A percentile compares a stretch with the other conserved stretches of the same genome.
Evolutionary conservation across 37 sponge, comb jelly and placozoan genomes (phyloP).

Genomic region (Dysidea cf. avara): DNA sequence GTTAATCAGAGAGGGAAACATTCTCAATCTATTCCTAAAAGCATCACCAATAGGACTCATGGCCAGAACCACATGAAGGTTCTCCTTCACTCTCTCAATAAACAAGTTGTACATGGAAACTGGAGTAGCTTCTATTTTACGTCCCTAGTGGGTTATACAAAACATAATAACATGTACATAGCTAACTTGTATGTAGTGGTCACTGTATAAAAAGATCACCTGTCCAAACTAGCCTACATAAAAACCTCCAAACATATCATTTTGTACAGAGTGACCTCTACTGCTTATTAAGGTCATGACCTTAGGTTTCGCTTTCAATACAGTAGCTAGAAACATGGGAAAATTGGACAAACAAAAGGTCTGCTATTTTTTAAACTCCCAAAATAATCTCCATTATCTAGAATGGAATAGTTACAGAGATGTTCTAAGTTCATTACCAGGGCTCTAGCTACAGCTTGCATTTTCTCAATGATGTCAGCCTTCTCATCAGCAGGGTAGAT

Average conservation of each 20-base stretch:
- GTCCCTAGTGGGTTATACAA: constrained; percentile 35
- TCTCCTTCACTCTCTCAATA: constrained; percentile 90
- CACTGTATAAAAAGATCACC: too few relatives aligned
- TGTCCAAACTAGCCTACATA: too few relatives aligned
- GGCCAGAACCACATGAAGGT: constrained; percentile 90
- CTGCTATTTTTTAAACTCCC: neutral
- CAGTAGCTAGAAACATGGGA: too few relatives aligned
- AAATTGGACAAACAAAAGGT: too few relatives aligned
- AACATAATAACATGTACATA: neutral
- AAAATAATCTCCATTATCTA: neutral
- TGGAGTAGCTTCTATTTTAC: constrained; percentile 92
- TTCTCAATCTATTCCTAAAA: constrained; percentile 87
- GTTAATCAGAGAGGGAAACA: constrained; percentile 98
- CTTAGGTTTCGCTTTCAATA: too few relatives aligned
- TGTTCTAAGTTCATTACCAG: constrained; percentile 34
- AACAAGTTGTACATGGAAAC: constrained; percentile 96
- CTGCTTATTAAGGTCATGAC: too few relatives aligned
- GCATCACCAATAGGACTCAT: constrained; percentile 99
- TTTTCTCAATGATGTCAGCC: constrained; percentile 95
- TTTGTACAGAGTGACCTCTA: neutral
- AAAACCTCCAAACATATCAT: too few relatives aligned
- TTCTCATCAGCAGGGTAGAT: constrained; percentile 95
- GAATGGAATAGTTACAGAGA: neutral
- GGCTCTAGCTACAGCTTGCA: constrained; percentile 78
- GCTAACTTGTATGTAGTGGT: neutral